Base-by-base conservation (phyloP, 2,888 invertebrate genomes). In the Lapara coniferarum region DNA sequence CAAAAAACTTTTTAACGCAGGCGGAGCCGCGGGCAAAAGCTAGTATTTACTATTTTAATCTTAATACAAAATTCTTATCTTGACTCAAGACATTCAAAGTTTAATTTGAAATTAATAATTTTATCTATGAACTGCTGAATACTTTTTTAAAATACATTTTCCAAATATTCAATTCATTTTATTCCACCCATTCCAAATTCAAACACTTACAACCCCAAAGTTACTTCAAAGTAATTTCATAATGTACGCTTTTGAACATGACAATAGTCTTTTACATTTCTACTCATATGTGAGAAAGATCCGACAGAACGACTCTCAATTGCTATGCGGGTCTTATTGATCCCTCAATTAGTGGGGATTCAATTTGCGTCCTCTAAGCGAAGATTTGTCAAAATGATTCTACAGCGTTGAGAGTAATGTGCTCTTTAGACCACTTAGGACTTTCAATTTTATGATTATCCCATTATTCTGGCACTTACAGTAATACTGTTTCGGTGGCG, bases 321-420 rank as follows among this genome's bases (percentile, higher is more conserved):
- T 52, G 71, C 57, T 57, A 66, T 71, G 66, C 71, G 71, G 68
- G 71, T 66, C 25, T 66, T 56, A 71, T 66, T 69, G 71, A 67
- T 58, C 67, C 57, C 67, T 71, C 68, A 71, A 71, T 71, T 71
- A 69, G 67, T 69, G 67, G 67, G 44, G 63, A 49, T 63, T 13
- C 63, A 63, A 63, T 63, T 63, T 49, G 63, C 46, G 49, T 63
- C 49, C 63, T 49, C 63, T 19, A 49, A 25, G 49, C 49, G 63
- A 19, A 63, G 63, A 63, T 63, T 63, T 46, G 63, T 49, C 63
- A 63, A 63, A 63, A 49, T 63, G 49, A 63, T 63, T 63, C 49
- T 49, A 63, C 49, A 49, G 49, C 63, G 63, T 63, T 63, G 16
- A 49, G 19, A 63, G 63, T 16, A 16, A 63, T 16, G 46, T 16